These are phyloP conservation scores for Eriosoma lanigerum DNA, from an alignment of 1,140 invertebrate genomes.

Conservation along the genomic window DNA sequence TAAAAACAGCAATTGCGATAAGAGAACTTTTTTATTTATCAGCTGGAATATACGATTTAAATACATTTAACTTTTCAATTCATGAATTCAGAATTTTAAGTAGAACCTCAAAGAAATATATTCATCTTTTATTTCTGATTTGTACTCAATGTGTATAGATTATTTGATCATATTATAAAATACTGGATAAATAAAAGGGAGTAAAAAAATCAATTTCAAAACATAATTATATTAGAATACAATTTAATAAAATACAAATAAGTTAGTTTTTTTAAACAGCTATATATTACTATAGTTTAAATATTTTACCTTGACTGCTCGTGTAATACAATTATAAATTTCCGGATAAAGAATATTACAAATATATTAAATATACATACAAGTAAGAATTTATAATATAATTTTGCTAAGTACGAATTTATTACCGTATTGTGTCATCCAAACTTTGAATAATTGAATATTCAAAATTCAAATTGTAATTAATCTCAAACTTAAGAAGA, in stretches of 20 bases:
- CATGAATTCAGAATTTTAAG: background rate
- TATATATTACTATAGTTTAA: too few species aligned
- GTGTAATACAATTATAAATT: too few species aligned
- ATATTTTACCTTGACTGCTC: too few species aligned
- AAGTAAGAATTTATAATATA: too few species aligned
- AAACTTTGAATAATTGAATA: background rate
- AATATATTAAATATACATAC: too few species aligned
- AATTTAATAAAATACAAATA: background rate
- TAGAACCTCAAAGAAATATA: background rate
- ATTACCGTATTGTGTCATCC: too few species aligned
- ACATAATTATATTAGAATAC: background rate
- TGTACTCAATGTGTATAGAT: background rate
- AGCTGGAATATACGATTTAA: background rate
- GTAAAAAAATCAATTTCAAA: background rate
- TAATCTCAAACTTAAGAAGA: constrained; percentile 8
- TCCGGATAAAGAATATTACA: too few species aligned
- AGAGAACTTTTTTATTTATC: background rate
- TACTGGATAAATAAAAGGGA: background rate
- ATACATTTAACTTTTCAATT: background rate
- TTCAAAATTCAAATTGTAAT: constrained; percentile 14
- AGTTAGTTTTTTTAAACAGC: too few species aligned
- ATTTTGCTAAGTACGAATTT: too few species aligned
- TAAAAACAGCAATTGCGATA: background rate
- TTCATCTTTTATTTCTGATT: background rate
- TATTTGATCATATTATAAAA: background rate